Base-by-base conservation (phyloP, 1,140 invertebrate species). In the Ceratina calcarata region DNA sequence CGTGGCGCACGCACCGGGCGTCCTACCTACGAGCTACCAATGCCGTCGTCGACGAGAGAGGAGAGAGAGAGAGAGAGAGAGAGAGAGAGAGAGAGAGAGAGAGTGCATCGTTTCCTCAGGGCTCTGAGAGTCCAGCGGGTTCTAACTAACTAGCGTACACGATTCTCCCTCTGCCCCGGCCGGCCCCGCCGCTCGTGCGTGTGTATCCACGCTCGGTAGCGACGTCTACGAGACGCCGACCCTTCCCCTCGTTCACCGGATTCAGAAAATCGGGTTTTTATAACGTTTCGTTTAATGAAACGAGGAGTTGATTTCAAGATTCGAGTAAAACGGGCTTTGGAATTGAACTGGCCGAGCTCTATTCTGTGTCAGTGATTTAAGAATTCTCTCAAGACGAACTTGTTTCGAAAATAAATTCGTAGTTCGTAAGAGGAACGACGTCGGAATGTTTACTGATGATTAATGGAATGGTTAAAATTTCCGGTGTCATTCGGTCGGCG, bases 121-220 rank as follows among this genome's bases (percentile, higher is more conserved):
- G 73, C 80, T 85, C 81, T 20, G 57, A 70, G 86, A 88, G 83
- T 87, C 82, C 82, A 88, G 84, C 87, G 81, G 84, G 84, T 85
- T 88, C 88, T 86, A 90, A 90, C 89, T 88, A 89, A 91, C 89
- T 88, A 90, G 88, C 89, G 89, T 90, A 88, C 88, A 86, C 82
- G 88, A 18, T 84, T 88, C 60, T 85, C 79, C 67, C 80, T 58
- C 82, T 24, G 58, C 32, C 32, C 66, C 75, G 75, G 82, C 84
- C 87, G 83, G 87, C 27, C 88, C 82, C 81, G 76, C 57, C 74
- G 61, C 55, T 85, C 78, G 80, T 85, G 68, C 80, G 76, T 84
- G 78, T 4, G 27, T 32, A 32, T 32, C 27, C 27, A 78, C 74
- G 84, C 58, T 86, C 75, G 57, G 57, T 80, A 84, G 87, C 85